Percentiles rank a stretch among this genome's conserved stretches.
phyloP scores from a whole-genome alignment of 23 tunicate species.

The Styela clava region DNA sequence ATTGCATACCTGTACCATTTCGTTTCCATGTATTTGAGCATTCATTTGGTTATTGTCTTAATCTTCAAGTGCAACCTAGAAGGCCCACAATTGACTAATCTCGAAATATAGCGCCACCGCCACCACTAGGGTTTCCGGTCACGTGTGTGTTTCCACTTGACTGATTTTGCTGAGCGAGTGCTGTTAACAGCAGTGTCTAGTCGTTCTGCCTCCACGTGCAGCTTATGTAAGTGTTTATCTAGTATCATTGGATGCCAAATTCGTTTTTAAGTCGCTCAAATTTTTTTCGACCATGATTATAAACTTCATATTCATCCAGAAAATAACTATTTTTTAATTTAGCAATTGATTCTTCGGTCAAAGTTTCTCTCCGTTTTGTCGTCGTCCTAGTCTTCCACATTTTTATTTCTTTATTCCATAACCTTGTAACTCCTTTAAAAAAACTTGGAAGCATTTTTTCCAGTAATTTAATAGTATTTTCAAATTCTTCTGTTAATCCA shows the following conservation, averaged over 20 bases:
- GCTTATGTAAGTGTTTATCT: too few relatives aligned
- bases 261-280: neutral
- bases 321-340: slow-evolving; percentile 30
- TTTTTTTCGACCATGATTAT: slow-evolving; percentile 39
- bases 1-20: too few relatives aligned
- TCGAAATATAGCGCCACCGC: too few relatives aligned
- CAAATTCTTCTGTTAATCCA: slow-evolving; percentile 39
- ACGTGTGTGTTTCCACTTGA: too few relatives aligned
- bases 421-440: slow-evolving; percentile 24
- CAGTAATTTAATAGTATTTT: slow-evolving; percentile 1
- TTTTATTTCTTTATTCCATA: neutral
- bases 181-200: too few relatives aligned
- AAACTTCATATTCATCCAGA: slow-evolving; percentile 74
- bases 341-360: slow-evolving; percentile 31
- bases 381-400: slow-evolving; percentile 13
- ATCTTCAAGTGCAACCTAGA: too few relatives aligned
- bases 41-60: too few relatives aligned
- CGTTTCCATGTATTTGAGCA: too few relatives aligned
- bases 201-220: too few relatives aligned
- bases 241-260: slow-evolving; percentile 2
- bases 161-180: too few relatives aligned
- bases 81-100: too few relatives aligned
- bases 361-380: slow-evolving; percentile 36
- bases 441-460: slow-evolving; percentile 37
- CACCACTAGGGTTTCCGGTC: too few relatives aligned